phyloP scores from a whole-genome alignment of 2,113 vertebrate species.

The Salvelinus alpinus region DNA sequence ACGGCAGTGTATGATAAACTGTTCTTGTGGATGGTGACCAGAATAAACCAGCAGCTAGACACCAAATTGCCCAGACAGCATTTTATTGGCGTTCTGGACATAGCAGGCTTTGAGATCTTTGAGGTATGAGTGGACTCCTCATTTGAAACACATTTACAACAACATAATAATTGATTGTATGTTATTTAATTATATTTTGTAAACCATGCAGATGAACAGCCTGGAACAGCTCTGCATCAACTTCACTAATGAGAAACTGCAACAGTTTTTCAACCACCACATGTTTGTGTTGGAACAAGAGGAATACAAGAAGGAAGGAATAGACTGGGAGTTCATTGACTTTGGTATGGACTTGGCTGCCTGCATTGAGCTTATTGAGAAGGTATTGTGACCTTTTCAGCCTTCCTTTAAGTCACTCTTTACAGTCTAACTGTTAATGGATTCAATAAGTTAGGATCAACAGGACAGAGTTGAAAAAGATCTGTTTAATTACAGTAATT shows the following conservation, averaged over 20 bases:
- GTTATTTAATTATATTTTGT: not conserved
- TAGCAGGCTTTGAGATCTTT: constrained; percentile 42
- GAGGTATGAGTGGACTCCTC: constrained; percentile 9
- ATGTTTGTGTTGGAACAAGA: constrained; percentile 81
- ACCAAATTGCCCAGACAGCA: constrained; percentile 23
- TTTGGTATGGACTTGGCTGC: constrained; percentile 90
- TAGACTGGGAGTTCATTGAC: constrained; percentile 79
- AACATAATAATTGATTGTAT: not conserved
- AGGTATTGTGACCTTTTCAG: constrained; percentile 66
- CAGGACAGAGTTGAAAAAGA: too few species aligned
- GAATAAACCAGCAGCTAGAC: constrained; percentile 29
- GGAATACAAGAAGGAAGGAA: too few species aligned
- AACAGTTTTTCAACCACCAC: constrained; percentile 91
- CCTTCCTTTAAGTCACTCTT: not conserved
- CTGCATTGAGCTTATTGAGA: constrained; percentile 92
- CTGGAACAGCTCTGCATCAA: constrained; percentile 86
- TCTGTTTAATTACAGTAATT: too few species aligned
- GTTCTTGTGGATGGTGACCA: constrained; percentile 76
- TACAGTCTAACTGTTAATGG: too few species aligned
- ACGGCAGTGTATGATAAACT: constrained; percentile 75
- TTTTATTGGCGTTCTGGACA: constrained; percentile 34
- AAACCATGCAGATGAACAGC: constrained; percentile 51
- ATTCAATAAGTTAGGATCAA: too few species aligned
- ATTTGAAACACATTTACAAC: not conserved
- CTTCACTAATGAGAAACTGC: constrained; percentile 84